phyloP scores from a whole-genome alignment of 2,113 vertebrate species.

The Lepisosteus osseus region DNA sequence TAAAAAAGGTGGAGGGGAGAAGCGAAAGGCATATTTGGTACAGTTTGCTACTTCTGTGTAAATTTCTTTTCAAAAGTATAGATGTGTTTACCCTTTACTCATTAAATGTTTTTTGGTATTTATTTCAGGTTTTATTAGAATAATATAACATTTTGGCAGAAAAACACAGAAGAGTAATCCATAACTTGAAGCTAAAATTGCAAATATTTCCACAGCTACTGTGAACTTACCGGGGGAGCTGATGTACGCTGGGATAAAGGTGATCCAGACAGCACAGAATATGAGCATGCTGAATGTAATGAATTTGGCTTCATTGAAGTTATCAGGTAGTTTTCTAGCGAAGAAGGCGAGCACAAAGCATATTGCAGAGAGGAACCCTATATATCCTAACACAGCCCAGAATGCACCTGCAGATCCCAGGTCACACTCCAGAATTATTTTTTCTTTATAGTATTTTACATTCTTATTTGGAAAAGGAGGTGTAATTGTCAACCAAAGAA shows the following conservation, averaged over 20 bases:
- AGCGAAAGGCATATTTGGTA: no score
- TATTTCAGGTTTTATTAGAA: constrained; percentile 40
- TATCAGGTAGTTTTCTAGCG: constrained; percentile 36
- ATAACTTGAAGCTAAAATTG: constrained; percentile 43
- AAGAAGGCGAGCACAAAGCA: constrained; percentile 44
- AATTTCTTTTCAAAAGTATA: no score
- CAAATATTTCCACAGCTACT: constrained; percentile 54
- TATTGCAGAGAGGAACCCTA: constrained; percentile 39
- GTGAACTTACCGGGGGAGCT: constrained; percentile 50
- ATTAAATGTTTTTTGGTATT: constrained; percentile 47
- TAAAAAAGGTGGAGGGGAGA: no score
- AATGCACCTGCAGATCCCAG: constrained; percentile 37
- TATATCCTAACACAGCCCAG: constrained; percentile 46
- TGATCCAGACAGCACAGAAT: constrained; percentile 44
- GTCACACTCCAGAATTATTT: constrained; percentile 35
- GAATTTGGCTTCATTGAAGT: constrained; percentile 40
- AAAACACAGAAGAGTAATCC: constrained; percentile 42
- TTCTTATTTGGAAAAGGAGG: constrained; percentile 38
- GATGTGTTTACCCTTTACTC: constrained; percentile 22
- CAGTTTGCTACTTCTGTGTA: no score
- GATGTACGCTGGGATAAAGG: constrained; percentile 38
- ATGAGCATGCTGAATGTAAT: constrained; percentile 53
- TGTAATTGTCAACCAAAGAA: constrained; percentile 40
- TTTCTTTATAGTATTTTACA: constrained; percentile 21
- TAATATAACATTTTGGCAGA: constrained; percentile 42